Base-by-base conservation (phyloP, 2,888 invertebrate species). In the Xanthorhoe spadicearia region DNA sequence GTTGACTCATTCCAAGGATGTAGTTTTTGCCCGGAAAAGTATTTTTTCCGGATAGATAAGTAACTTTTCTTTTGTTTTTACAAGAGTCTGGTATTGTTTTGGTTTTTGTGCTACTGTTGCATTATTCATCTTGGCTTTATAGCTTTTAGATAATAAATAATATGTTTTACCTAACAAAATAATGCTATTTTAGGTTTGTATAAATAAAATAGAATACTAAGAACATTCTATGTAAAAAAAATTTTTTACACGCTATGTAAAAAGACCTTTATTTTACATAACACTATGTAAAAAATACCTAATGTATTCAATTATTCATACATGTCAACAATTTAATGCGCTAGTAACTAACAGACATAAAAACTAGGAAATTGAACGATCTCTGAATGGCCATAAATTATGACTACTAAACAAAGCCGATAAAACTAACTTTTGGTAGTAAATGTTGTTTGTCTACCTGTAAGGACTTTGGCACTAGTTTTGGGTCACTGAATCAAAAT, bases 1-100 rank as follows among this genome's bases (percentile, higher is more conserved):
- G 52, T 61, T 61, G 69, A 71, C 69, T 69, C 61, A 65, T 53
- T 62, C 18, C 51, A 28, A 19, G 13, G 55, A 60, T 48, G 46
- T 53, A 52, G 19, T 58, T 64, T 58, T 64, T 58, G 53, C 38
- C 10, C 8, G 35, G 58, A 54, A 46, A 49, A 38, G 53, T 62
- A 56, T 54, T 64, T 57, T 48, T 48, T 59, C 28, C 23, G 13
- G 54, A 46, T 58, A 63, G 50, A 50, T 50, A 52, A 32, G 48
- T 53, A 53, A 58, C 32, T 51, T 56, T 55, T 50, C 13, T 28
- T 51, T 56, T 56, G 46, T 51, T 32, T 49, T 62, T 28, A 56
- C 55, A 43, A 19, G 18, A 8, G 38, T 23, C 19, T 19, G 19
- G n/a, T 23, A 4, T 23, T 3, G 23, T 23, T 23, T 23, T 23